Evolutionary conservation across 2,888 invertebrate species (phyloP).

Genomic region (Ectemnius lituratus): DNA sequence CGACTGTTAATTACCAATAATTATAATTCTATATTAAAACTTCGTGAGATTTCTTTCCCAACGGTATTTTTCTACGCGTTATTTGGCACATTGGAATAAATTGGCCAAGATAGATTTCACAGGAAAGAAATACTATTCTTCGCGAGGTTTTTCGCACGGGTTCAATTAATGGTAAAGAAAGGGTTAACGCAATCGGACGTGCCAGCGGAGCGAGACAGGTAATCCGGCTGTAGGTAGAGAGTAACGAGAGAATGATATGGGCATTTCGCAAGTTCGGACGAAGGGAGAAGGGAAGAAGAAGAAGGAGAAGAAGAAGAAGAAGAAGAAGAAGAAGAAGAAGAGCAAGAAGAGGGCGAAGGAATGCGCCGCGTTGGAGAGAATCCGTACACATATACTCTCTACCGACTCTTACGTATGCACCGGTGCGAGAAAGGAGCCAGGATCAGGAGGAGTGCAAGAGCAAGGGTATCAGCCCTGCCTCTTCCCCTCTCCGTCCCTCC

Average conservation of each 20-base stretch:
- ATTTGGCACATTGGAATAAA: too few species aligned
- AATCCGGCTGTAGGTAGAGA: background rate
- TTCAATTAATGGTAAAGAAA: too few species aligned
- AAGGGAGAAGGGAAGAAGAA: constrained; percentile 34
- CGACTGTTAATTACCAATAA: too few species aligned
- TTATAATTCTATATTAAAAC: too few species aligned
- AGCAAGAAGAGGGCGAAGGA: constrained; percentile 48
- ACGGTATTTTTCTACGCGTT: too few species aligned
- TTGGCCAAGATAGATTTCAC: too few species aligned
- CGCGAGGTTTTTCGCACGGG: too few species aligned
- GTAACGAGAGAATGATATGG: constrained; percentile 19
- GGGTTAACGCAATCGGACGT: too few species aligned
- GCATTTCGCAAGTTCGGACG: constrained; percentile 40
- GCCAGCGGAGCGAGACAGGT: too few species aligned
- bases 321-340: constrained; percentile 31
- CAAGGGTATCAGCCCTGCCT: constrained; percentile 28
- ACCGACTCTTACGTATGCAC: constrained; percentile 59
- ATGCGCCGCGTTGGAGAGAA: constrained; percentile 61
- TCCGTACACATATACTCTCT: constrained; percentile 57
- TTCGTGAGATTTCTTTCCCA: too few species aligned
- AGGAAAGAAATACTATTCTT: too few species aligned
- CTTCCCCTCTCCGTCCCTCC: constrained; percentile 11
- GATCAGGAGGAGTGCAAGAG: constrained; percentile 35
- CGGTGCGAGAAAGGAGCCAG: constrained; percentile 39
- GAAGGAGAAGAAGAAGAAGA: constrained; percentile 29